phyloP scores from a whole-genome alignment of 1,140 invertebrate genomes.

The Zaprionus tsacasi region DNA sequence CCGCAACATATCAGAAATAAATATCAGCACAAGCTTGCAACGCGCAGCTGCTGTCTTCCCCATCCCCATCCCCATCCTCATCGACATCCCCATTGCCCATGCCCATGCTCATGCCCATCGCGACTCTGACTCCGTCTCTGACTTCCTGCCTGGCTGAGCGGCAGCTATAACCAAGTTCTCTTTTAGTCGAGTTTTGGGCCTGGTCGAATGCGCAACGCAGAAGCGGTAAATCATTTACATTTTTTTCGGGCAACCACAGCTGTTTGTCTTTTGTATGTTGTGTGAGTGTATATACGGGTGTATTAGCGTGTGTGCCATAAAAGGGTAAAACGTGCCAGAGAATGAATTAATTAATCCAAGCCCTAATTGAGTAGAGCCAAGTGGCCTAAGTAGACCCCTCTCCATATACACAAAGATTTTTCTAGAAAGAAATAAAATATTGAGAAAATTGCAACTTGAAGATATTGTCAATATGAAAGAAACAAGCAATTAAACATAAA shows the following conservation, averaged over 20 bases:
- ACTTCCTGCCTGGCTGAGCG: conserved; percentile 5
- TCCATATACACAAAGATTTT: conserved; percentile 9
- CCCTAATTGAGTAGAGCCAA: conserved; percentile 20
- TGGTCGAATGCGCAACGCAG: conserved; percentile 49
- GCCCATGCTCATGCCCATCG: background rate
- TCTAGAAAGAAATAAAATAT: conserved; percentile 10
- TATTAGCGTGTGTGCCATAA: conserved; percentile 9
- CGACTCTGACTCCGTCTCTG: conserved; percentile 6
- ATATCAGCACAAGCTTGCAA: conserved; percentile 38
- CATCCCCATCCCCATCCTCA: conserved; percentile 12
- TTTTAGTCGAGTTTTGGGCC: conserved; percentile 57
- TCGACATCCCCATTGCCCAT: conserved; percentile 2
- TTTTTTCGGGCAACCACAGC: conserved; percentile 31
- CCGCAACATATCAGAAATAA: conserved; percentile 37
- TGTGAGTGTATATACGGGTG: background rate
- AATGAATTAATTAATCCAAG: conserved; percentile 33
- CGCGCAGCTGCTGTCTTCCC: conserved; percentile 45
- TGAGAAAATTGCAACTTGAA: no score
- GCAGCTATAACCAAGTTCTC: conserved; percentile 30
- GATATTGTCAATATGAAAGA: no score
- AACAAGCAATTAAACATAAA: no score
- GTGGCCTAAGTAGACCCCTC: background rate
- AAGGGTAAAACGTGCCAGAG: conserved; percentile 21
- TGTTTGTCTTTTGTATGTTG: background rate
- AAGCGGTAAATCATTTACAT: conserved; percentile 23